Evolutionary conservation across 2,888 invertebrate species (phyloP).

Genomic region (Plemyria rubiginata): DNA sequence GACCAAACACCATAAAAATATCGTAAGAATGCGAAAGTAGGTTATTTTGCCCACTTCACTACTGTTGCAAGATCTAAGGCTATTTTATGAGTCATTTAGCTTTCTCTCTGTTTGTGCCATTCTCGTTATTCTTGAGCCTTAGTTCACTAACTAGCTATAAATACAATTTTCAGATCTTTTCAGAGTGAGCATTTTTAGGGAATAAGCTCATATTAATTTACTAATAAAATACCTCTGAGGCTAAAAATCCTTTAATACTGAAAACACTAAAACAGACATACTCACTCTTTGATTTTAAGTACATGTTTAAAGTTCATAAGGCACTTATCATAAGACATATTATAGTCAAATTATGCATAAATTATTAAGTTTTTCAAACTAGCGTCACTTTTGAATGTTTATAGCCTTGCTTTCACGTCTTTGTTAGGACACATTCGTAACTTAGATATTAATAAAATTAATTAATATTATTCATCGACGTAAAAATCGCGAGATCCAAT

Average conservation of each 20-base stretch:
- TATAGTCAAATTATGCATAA: constrained; percentile 46
- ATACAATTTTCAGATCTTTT: constrained; percentile 40
- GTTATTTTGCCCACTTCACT: constrained; percentile 41
- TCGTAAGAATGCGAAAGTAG: constrained; percentile 42
- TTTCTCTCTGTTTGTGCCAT: constrained; percentile 36
- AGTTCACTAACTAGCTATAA: constrained; percentile 19
- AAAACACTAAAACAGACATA: constrained; percentile 56
- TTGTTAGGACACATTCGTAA: constrained; percentile 74
- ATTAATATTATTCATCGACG: constrained; percentile 70
- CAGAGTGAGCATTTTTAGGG: constrained; percentile 33
- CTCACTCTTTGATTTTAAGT: constrained; percentile 58
- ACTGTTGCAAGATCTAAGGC: constrained; percentile 41
- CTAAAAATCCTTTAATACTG: constrained; percentile 58
- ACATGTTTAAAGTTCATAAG: constrained; percentile 59
- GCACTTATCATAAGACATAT: constrained; percentile 65
- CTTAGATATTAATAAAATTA: constrained; percentile 71
- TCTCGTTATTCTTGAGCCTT: constrained; percentile 18
- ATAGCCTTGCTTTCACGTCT: constrained; percentile 49
- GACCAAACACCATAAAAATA: constrained; percentile 36
- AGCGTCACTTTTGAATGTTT: constrained; percentile 38
- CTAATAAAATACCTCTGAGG: constrained; percentile 43
- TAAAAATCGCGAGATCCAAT: constrained; percentile 64
- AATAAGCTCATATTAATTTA: constrained; percentile 33
- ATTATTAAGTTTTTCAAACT: constrained; percentile 35
- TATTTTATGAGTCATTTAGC: constrained; percentile 44